Base-by-base conservation (phyloP, 2,888 invertebrate genomes). In the Agrypnus murinus region DNA sequence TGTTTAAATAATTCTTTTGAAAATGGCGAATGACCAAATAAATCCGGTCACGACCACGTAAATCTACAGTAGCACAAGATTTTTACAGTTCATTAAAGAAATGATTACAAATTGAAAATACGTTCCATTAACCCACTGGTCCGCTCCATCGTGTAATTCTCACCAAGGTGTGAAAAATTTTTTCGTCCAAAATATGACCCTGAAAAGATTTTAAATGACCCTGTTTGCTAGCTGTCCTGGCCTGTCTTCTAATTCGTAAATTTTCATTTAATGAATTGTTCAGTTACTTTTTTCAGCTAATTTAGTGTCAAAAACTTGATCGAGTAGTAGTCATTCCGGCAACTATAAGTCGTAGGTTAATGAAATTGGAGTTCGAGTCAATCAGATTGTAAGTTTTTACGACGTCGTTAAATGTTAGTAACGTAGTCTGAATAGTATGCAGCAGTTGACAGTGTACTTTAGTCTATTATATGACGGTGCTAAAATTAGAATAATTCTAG, bases 151-250 rank as follows among this genome's bases (percentile, higher is more conserved):
- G 43, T 55, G 46, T 69, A 76, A 72, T 74, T 78, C 73, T 73
- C 78, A 78, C 77, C 31, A 74, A 77, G 74, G 77, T 78, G 79
- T 72, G 78, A 80, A 78, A 80, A 78, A 75, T 76, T 75, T 63
- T 70, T 25, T 25, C 5, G 5, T 73, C 77, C 77, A 78, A 78
- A 78, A 76, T 73, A 46, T 68, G 77, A 77, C 79, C 79, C 77
- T 79, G 78, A 74, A 65, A 64, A 64, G 14, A 15, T 25, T 25
- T 25, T 25, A 25, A 25, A 25, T 25, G 25, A 25, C 25, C 25
- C 25, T 25, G 25, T 25, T n/a, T n/a, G n/a, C n/a, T n/a, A n/a
- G n/a, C n/a, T 25, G 25, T 25, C 25, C 25, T 25, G 25, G 36
- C 36, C 7, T 12, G 40, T 12, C 2, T 40, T 40, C n/a, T 40